Conservation (phyloP, 2,888 invertebrate species). For the Scotopteryx bipunctaria region DNA sequence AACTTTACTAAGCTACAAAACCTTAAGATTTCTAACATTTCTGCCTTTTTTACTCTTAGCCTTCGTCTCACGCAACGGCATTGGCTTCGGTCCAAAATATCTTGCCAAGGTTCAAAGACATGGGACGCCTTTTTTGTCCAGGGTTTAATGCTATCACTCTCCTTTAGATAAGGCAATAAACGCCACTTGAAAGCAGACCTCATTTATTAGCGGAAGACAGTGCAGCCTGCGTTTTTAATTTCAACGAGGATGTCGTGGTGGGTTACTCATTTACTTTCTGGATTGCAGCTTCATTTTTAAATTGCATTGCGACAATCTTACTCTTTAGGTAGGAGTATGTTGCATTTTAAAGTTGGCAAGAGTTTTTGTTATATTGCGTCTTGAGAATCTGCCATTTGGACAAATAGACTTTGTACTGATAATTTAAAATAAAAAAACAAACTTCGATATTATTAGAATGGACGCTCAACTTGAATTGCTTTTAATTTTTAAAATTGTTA, state of each 20-base stretch:
- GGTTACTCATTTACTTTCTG: constrained; percentile 7
- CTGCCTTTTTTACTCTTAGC: constrained; percentile 55
- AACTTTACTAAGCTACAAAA: constrained; percentile 38
- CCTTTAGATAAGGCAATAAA: constrained; percentile 76
- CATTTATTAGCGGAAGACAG: constrained; percentile 70
- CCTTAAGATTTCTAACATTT: constrained; percentile 40
- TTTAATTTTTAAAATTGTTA: background rate
- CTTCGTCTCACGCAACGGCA: constrained; percentile 60
- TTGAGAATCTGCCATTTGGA: background rate
- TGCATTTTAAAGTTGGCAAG: constrained; percentile 11
- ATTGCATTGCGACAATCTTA: too few relatives aligned
- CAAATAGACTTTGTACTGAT: too few relatives aligned
- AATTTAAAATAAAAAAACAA: too few relatives aligned
- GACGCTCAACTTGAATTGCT: too few relatives aligned
- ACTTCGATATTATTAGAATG: too few relatives aligned
- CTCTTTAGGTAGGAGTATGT: too few relatives aligned
- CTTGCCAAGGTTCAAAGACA: constrained; percentile 80
- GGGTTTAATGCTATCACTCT: constrained; percentile 70
- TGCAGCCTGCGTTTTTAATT: constrained; percentile 62
- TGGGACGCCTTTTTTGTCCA: constrained; percentile 67
- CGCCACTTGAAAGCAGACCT: constrained; percentile 71
- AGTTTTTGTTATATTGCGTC: background rate
- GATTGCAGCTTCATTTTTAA: background rate
- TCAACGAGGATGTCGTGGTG: constrained; percentile 48
- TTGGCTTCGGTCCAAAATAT: constrained; percentile 74